Base-by-base conservation (phyloP, 2,888 invertebrate species). In the Hypena proboscidalis region DNA sequence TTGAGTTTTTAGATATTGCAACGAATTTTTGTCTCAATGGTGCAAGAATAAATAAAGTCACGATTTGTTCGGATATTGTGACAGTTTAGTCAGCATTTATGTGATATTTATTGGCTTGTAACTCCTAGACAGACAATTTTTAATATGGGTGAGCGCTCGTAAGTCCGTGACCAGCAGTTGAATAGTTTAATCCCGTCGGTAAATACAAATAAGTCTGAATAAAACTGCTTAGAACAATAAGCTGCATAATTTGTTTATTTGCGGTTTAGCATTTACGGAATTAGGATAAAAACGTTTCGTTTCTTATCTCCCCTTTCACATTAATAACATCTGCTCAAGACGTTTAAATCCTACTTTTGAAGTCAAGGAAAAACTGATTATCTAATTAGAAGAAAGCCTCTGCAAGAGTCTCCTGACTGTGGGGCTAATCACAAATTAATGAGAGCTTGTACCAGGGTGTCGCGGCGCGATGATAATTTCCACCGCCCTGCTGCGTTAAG, bases 401-500 rank as follows among this genome's bases (percentile, higher is more conserved):
- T 69, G 64, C 70, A 79, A 82, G 82, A 74, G 72, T 81, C 75
- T 80, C 75, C 71, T 80, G 77, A 85, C 81, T 78, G 82, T n/a
- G 77, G 77, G 80, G 84, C 89, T 90, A 90, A 90, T 90, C 90
- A 90, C 83, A 82, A 90, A 90, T 90, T 90, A 90, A 90, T 90
- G 89, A 80, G 79, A 69, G 77, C 83, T 86, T 85, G 87, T 86
- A 85, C 74, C 76, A 73, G 73, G 76, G 85, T 83, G 86, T 86
- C 85, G 85, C 70, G 74, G 71, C 71, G 77, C 80, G 78, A 86
- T 88, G 87, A 90, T 88, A 87, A 88, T 86, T 85, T 82, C 74
- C 62, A 69, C 75, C 81, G 74, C 88, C 86, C 89, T 80, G 85
- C 87, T 81, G 90, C 79, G 90, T 85, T 86, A 90, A 90, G 89